phyloP scores from a whole-genome alignment of 2,888 invertebrate species.

The Hipparchia semele region DNA sequence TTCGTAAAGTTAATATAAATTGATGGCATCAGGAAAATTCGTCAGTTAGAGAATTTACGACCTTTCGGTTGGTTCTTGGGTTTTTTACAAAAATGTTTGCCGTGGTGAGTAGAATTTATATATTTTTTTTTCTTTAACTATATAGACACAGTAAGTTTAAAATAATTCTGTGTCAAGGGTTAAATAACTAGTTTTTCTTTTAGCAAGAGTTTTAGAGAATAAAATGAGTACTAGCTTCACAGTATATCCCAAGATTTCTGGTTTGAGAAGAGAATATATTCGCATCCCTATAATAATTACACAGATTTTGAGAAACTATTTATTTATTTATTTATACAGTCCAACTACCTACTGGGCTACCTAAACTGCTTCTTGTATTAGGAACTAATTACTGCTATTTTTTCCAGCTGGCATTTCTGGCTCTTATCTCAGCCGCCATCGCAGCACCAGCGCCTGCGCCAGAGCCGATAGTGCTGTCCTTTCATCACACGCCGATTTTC shows the following conservation, averaged over 20 bases:
- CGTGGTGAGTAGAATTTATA: conserved; percentile 53
- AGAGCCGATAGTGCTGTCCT: conserved; percentile 46
- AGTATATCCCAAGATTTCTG: too few species aligned
- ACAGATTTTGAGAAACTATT: too few species aligned
- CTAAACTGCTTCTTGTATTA: too few species aligned
- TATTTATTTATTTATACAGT: too few species aligned
- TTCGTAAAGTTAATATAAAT: conserved; percentile 39
- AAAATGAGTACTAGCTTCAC: too few species aligned
- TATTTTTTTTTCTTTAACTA: conserved; percentile 10
- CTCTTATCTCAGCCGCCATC: conserved; percentile 49
- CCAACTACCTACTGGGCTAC: too few species aligned
- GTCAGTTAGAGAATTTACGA: conserved; percentile 24
- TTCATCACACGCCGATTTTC: conserved; percentile 53
- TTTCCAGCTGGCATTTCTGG: conserved; percentile 15
- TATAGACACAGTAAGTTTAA: neutral
- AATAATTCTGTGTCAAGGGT: too few species aligned
- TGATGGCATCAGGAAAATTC: conserved; percentile 28
- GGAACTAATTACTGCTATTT: neutral
- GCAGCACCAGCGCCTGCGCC: conserved; percentile 60
- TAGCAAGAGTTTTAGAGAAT: too few species aligned
- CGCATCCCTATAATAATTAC: too few species aligned
- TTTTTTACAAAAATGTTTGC: conserved; percentile 52
- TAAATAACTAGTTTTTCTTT: too few species aligned
- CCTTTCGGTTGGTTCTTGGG: neutral
- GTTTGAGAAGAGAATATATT: too few species aligned